phyloP scores from a whole-genome alignment of 2,888 invertebrate species.

The Myathropa florea region DNA sequence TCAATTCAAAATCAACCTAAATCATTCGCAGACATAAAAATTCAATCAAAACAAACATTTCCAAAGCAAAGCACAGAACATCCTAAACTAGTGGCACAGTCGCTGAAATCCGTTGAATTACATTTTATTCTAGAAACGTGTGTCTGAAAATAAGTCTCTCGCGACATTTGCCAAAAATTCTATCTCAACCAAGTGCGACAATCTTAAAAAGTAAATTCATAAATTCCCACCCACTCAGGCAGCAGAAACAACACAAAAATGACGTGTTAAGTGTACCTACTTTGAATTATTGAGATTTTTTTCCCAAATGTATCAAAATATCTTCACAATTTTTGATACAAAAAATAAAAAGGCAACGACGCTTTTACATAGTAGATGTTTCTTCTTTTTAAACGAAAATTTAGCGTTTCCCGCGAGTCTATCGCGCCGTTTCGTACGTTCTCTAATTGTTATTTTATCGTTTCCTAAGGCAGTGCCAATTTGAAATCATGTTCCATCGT shows the following conservation, averaged over 20 bases:
- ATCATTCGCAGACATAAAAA: background rate
- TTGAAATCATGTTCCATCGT: background rate
- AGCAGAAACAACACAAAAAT: background rate
- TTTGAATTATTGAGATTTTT: background rate
- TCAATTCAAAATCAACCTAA: background rate
- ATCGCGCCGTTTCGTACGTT: too few relatives aligned
- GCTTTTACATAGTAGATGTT: too few relatives aligned
- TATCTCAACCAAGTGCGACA: background rate
- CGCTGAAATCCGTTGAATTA: background rate
- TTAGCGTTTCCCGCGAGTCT: background rate
- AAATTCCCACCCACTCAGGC: conserved; percentile 6
- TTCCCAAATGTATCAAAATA: background rate
- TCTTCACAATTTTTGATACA: background rate
- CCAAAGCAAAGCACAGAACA: background rate
- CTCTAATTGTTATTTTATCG: background rate
- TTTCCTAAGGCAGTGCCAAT: background rate
- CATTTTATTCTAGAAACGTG: conserved; percentile 14
- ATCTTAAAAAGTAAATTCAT: conserved; percentile 14
- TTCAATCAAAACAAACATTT: background rate
- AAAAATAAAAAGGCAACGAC: background rate
- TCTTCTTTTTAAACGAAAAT: too few relatives aligned
- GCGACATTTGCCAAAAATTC: conserved; percentile 14
- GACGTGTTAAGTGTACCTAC: conserved; percentile 19
- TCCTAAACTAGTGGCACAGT: background rate
- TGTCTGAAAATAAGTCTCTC: conserved; percentile 16